Base-by-base conservation (phyloP, 2,797 vertebrate genomes). In the Halcyon leucocephala region DNA sequence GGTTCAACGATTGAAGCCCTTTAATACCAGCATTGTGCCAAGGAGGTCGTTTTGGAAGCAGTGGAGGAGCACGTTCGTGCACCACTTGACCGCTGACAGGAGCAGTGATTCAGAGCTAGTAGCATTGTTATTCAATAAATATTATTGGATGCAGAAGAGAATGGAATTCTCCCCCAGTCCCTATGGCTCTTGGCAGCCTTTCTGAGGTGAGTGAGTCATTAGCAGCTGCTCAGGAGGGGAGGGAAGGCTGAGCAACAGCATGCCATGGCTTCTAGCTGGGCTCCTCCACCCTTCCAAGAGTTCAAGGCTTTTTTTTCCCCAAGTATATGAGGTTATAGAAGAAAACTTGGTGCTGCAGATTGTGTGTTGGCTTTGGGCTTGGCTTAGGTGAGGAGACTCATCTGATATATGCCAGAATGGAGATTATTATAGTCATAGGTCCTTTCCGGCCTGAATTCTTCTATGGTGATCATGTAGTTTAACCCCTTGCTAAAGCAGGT, bases 161-260 rank as follows among this genome's bases (percentile, higher is more conserved):
- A 89, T 71, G 46, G 76, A 97, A 84, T 96, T 96, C 89, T 95
- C 20, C 46, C 25, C 12, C 54, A 51, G 81, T 89, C 74, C 42
- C 49, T 69, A 58, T 76, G 69, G 67, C 71, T 95, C 82, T 96
- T 95, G 95, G 95, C 96, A 95, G 48, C 2, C 0, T 94, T 96
- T 96, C 93, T 96, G 89, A 95, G 66, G 70, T 74, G 77, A 89
- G 46, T 96, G 94, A 96, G 87, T 97, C 95, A 95, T 73, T 84
- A 93, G 82, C 94, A 97, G 91, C 94, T 96, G 96, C 85, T 65
- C 0, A 2, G 83, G 84, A 89, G 71, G 21, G 42, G 42, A 92
- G 65, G 46, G 51, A 91, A 86, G 26, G 49, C 49, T 66, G 52
- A 84, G 39, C 51, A 89, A 51, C 80, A 55, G 11, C 4, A 3